A percentile compares a stretch with the other conserved stretches of the same genome.
Evolutionary conservation across 2,888 invertebrate species (phyloP).

Genomic region (Rhimphoctona megacephalus): DNA sequence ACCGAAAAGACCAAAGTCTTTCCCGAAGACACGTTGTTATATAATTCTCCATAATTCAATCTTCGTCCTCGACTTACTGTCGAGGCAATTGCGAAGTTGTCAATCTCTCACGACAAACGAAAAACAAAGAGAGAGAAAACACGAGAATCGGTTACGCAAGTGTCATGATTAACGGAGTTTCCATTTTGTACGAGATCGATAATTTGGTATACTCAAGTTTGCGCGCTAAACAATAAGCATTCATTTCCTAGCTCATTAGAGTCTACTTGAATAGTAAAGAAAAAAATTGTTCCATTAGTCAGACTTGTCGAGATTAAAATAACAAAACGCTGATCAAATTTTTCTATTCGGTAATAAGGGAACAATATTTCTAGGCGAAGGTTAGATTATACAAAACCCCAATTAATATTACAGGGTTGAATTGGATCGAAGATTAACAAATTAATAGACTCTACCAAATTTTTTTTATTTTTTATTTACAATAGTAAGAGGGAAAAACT

Average conservation of each 20-base stretch:
- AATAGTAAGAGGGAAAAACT: too few relatives aligned
- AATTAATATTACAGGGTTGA: too few relatives aligned
- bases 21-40: conserved; percentile 21
- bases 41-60: conserved; percentile 58
- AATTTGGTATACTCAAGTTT: conserved; percentile 22
- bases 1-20: conserved; percentile 16
- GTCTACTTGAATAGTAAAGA: background rate
- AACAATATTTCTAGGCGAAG: too few relatives aligned
- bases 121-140: conserved; percentile 22
- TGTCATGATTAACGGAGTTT: conserved; percentile 45
- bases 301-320: background rate
- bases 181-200: conserved; percentile 57
- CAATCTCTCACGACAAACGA: conserved; percentile 53
- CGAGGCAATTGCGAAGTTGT: conserved; percentile 54
- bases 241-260: background rate
- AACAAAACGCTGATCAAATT: background rate
- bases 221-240: background rate
- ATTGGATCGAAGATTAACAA: too few relatives aligned
- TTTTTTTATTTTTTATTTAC: too few relatives aligned
- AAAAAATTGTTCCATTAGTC: background rate
- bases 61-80: conserved; percentile 47
- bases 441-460: too few relatives aligned
- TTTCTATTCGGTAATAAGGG: background rate
- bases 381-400: too few relatives aligned
- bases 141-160: conserved; percentile 51